Conservation (phyloP, 2,888 invertebrate species). For the Limenitis camilla region DNA sequence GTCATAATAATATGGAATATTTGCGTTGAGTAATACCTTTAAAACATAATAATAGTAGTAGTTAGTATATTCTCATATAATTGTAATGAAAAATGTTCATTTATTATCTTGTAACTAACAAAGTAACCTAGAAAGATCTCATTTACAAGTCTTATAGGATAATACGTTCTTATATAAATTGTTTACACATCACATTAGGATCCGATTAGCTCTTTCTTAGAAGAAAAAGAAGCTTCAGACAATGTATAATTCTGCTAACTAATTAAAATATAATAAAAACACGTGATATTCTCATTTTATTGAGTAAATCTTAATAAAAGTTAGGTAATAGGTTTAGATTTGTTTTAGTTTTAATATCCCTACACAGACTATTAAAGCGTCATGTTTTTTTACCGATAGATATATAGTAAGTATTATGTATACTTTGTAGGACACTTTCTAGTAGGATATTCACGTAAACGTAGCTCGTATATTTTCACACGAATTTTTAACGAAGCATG, state of each 20-base stretch:
- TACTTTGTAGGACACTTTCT: not conserved
- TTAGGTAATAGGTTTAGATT: too few relatives aligned
- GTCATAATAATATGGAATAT: constrained; percentile 5
- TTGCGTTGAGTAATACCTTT: not conserved
- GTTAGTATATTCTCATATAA: not conserved
- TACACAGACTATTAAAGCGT: too few relatives aligned
- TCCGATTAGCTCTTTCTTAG: not conserved
- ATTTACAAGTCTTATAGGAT: constrained; percentile 8
- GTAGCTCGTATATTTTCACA: too few relatives aligned
- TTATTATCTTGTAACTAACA: too few relatives aligned
- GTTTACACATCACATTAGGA: not conserved
- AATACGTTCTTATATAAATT: constrained; percentile 5
- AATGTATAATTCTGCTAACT: too few relatives aligned
- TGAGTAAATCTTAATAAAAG: too few relatives aligned
- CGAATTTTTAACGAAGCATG: constrained; percentile 13
- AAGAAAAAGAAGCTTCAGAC: not conserved
- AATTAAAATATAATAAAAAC: too few relatives aligned
- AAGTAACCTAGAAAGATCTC: too few relatives aligned
- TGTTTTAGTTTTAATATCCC: too few relatives aligned
- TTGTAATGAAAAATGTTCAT: constrained; percentile 4
- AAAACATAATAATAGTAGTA: not conserved
- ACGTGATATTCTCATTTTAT: too few relatives aligned
- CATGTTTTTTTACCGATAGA: too few relatives aligned
- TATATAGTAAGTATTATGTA: not conserved
- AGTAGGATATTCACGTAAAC: not conserved